Conservation (phyloP, 2,113 vertebrate genomes). For the Benitochromis conjunctus region DNA sequence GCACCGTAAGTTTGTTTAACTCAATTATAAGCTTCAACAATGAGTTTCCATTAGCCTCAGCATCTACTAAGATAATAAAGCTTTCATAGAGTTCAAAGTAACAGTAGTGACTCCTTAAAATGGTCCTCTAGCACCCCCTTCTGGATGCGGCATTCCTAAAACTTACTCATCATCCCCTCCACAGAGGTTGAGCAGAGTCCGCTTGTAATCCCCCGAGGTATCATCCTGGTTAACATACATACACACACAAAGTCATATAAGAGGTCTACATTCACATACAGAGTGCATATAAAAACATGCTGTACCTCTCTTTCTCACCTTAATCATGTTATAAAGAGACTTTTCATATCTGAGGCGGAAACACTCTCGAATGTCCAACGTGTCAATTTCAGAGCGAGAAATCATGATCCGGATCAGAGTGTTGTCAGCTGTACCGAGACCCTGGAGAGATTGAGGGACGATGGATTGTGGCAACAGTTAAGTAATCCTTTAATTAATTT, state of each 20-base stretch:
- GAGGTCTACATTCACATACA: neutral
- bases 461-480: neutral
- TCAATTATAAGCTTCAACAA: neutral
- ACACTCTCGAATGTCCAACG: constrained; percentile 93
- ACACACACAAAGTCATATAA: neutral
- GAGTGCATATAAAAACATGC: neutral
- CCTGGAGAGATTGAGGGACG: constrained; percentile 64
- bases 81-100: neutral
- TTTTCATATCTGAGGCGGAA: constrained; percentile 93
- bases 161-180: constrained; percentile 98
- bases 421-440: constrained; percentile 91
- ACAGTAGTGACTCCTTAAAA: neutral
- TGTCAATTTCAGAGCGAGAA: constrained; percentile 89
- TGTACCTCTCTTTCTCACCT: constrained; percentile 65
- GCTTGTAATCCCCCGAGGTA: constrained; percentile 96
- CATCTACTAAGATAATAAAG: neutral
- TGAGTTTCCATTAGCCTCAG: neutral
- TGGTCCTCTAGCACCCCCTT: constrained; percentile 25
- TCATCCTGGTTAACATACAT: constrained; percentile 78
- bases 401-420: constrained; percentile 97
- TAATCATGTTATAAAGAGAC: constrained; percentile 92
- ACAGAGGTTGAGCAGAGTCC: constrained; percentile 88
- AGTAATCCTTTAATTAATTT: neutral
- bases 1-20: neutral
- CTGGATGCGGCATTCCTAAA: neutral